Evolutionary conservation across 2,797 vertebrate genomes (phyloP).

Genomic region (Balearica regulorum): DNA sequence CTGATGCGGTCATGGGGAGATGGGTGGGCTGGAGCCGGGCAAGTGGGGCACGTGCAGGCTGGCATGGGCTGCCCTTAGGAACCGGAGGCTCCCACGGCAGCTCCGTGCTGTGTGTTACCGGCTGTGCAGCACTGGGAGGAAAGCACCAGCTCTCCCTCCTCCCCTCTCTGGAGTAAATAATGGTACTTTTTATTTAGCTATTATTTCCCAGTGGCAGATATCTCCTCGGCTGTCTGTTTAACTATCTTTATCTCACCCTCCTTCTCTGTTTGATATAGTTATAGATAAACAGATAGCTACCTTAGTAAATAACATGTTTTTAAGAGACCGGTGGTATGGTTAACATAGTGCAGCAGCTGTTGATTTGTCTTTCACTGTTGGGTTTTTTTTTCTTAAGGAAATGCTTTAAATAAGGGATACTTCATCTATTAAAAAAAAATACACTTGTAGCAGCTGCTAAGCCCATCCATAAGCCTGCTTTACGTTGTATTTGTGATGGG

Average conservation of each 20-base stretch:
- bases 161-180: constrained; percentile 51
- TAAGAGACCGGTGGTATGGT: constrained; percentile 52
- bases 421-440: constrained; percentile 82
- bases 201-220: constrained; percentile 65
- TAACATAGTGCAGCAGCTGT: constrained; percentile 61
- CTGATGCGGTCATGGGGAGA: fast-evolving
- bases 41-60: not conserved
- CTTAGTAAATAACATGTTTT: constrained; percentile 70
- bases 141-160: not conserved
- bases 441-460: constrained; percentile 84
- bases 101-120: fast-evolving
- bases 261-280: constrained; percentile 62
- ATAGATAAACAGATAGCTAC: constrained; percentile 71
- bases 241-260: constrained; percentile 62
- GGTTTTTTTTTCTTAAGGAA: constrained; percentile 71
- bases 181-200: constrained; percentile 65
- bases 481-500: constrained; percentile 81
- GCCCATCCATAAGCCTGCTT: constrained; percentile 80
- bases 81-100: not conserved
- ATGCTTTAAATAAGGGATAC: constrained; percentile 80
- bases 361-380: constrained; percentile 67
- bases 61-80: not conserved
- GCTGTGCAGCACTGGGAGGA: not conserved
- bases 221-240: constrained; percentile 62
- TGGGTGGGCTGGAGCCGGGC: not conserved